Percentiles rank a stretch among this genome's conserved stretches.
Evolutionary conservation across 2,888 invertebrate species (phyloP).

Genomic region (Athalia rosae): DNA sequence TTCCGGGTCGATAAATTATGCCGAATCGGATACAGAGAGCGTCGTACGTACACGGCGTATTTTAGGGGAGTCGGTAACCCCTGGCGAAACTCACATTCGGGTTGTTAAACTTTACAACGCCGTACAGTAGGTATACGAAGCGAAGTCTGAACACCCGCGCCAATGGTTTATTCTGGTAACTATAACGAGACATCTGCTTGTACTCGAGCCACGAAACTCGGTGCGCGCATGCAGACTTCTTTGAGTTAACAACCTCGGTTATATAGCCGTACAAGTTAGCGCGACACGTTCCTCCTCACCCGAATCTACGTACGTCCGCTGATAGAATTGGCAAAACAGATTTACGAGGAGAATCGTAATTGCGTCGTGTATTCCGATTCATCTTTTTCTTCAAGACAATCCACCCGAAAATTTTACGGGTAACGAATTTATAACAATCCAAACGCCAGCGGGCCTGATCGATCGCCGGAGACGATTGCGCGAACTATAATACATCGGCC

Average conservation of each 20-base stretch:
- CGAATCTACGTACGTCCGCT: too few species aligned
- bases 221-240: constrained; percentile 6
- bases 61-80: not conserved
- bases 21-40: not conserved
- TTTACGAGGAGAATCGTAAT: too few species aligned
- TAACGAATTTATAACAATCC: constrained; percentile 5
- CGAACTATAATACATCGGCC: constrained; percentile 4
- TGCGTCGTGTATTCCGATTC: too few species aligned
- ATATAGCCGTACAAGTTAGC: not conserved
- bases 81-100: not conserved
- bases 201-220: constrained; percentile 5
- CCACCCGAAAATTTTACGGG: not conserved
- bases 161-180: constrained; percentile 22
- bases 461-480: constrained; percentile 12
- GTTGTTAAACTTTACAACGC: not conserved
- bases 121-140: not conserved
- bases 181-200: constrained; percentile 33
- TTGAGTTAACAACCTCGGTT: not conserved
- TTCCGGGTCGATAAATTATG: not conserved
- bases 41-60: not conserved
- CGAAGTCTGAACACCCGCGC: constrained; percentile 3
- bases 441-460: constrained; percentile 2
- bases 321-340: too few species aligned
- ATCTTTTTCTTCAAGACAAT: not conserved
- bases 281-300: not conserved